A percentile compares a stretch with the other conserved stretches of the same genome.
Evolutionary conservation across 2,888 invertebrate species (phyloP).

Genomic region (Rhimphoctona megacephalus): DNA sequence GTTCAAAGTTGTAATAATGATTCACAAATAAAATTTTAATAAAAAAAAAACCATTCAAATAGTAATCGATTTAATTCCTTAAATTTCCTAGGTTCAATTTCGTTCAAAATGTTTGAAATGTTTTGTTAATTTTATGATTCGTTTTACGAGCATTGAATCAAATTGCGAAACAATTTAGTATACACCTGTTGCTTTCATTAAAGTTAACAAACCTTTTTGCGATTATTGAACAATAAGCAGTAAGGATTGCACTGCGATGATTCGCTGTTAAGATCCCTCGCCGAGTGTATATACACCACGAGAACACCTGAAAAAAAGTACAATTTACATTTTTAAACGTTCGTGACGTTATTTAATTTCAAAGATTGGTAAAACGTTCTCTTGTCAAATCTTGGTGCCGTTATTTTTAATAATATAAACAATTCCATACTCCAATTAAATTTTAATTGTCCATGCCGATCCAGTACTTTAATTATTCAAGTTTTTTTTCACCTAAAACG

Average conservation of each 20-base stretch:
- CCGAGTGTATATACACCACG: slow-evolving; percentile 86
- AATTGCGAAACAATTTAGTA: background rate
- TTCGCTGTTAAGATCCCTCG: slow-evolving; percentile 85
- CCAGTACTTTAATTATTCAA: background rate
- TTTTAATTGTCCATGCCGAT: background rate
- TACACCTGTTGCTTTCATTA: background rate
- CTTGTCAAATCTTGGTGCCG: background rate
- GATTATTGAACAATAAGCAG: slow-evolving; percentile 86
- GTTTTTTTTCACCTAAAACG: background rate
- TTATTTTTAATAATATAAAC: background rate
- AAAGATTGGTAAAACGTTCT: too few relatives aligned
- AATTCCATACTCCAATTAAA: background rate
- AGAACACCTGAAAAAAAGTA: slow-evolving; percentile 84
- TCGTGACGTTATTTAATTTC: background rate
- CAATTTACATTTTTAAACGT: background rate
- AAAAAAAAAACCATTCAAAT: background rate
- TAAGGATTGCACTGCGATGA: slow-evolving; percentile 85
- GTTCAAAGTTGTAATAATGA: background rate
- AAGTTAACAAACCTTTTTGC: slow-evolving; percentile 84
- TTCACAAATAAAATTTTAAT: background rate
- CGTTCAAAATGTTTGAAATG: too few relatives aligned
- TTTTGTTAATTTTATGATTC: too few relatives aligned
- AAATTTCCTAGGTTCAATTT: too few relatives aligned
- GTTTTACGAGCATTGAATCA: too few relatives aligned
- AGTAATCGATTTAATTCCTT: too few relatives aligned